These are phyloP conservation scores for Delia radicum DNA, from an alignment of 1,140 invertebrate genomes.

Conservation along the genomic window DNA sequence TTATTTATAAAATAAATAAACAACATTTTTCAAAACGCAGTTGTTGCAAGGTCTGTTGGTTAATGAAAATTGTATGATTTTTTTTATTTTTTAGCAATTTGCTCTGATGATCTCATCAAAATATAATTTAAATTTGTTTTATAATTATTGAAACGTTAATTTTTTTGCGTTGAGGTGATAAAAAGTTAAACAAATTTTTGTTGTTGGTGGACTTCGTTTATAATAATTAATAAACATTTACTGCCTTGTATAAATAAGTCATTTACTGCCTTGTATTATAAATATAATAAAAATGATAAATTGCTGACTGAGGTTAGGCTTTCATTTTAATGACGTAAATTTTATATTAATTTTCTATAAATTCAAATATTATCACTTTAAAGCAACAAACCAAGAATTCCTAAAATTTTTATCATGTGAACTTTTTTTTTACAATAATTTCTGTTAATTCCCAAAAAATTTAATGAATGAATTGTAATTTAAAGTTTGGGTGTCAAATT, in stretches of 20 bases:
- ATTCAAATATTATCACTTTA: too few species aligned
- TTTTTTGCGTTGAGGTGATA: not conserved
- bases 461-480: too few species aligned
- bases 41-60: conserved; percentile 4
- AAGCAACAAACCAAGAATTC: not conserved
- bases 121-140: not conserved
- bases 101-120: conserved; percentile 9
- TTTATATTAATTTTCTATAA: not conserved
- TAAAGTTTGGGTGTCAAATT: too few species aligned
- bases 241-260: too few species aligned
- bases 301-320: not conserved
- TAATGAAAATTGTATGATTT: not conserved
- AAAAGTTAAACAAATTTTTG: not conserved
- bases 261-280: not conserved
- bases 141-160: too few species aligned
- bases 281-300: not conserved
- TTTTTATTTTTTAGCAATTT: not conserved
- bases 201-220: too few species aligned
- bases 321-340: not conserved
- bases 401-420: not conserved
- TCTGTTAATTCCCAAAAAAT: not conserved
- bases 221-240: too few species aligned
- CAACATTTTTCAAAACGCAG: not conserved
- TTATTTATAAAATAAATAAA: too few species aligned
- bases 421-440: not conserved